phyloP scores from a whole-genome alignment of 2,797 vertebrate genomes.

The Coregonus ussuriensis region DNA sequence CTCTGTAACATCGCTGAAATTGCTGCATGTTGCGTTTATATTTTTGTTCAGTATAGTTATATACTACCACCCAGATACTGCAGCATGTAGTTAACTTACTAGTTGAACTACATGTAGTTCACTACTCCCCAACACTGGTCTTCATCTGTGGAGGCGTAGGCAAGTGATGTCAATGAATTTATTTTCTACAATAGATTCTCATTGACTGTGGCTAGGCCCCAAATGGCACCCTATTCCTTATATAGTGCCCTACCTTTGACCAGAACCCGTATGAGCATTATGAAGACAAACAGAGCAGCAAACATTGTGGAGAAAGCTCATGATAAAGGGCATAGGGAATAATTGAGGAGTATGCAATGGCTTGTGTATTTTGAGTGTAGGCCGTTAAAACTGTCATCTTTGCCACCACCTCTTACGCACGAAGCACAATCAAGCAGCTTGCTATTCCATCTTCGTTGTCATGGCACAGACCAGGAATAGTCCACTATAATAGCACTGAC shows the following conservation, averaged over 20 bases:
- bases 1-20: too few relatives aligned
- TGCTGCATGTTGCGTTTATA: too few relatives aligned
- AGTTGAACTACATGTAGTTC: too few relatives aligned
- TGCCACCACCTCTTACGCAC: not conserved
- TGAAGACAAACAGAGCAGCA: not conserved
- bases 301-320: not conserved
- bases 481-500: not conserved
- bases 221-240: too few relatives aligned
- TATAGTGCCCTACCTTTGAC: not conserved
- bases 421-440: not conserved
- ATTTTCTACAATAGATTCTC: too few relatives aligned
- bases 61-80: too few relatives aligned
- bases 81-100: too few relatives aligned
- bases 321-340: not conserved
- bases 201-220: too few relatives aligned
- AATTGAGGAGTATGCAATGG: not conserved
- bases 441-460: not conserved
- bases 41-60: too few relatives aligned
- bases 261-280: not conserved
- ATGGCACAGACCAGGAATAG: not conserved
- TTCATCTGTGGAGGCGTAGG: too few relatives aligned
- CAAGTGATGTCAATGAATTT: too few relatives aligned
- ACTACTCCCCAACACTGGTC: too few relatives aligned
- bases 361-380: not conserved
- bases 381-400: not conserved